Conservation (phyloP, 1,140 invertebrate species). For the Saxidomus purpurata region DNA sequence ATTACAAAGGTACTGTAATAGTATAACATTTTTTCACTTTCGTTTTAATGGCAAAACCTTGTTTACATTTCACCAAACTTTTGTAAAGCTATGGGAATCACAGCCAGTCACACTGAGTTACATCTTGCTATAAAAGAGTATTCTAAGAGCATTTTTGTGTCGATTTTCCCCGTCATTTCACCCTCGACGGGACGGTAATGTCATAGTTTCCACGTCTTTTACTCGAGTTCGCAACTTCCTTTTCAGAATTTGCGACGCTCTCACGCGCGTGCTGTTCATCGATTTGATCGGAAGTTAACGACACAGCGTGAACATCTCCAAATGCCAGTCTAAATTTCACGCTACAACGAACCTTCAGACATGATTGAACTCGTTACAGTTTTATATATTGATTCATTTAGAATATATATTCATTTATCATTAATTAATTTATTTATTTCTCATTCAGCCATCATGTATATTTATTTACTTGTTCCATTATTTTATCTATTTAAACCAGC, state of each 20-base stretch:
- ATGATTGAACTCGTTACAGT: too few species aligned
- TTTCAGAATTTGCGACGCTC: constrained; percentile 1
- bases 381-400: too few species aligned
- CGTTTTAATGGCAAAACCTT: constrained; percentile 34
- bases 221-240: constrained; percentile 32
- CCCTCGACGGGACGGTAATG: constrained; percentile 35
- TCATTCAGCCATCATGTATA: too few species aligned
- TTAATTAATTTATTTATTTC: too few species aligned
- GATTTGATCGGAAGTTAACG: constrained; percentile 9
- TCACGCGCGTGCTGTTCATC: constrained; percentile 8
- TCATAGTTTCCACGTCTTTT: constrained; percentile 37
- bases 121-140: not conserved
- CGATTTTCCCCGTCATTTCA: constrained; percentile 55
- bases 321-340: not conserved
- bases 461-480: too few species aligned
- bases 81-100: constrained; percentile 25
- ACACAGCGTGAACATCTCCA: not conserved
- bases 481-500: too few species aligned
- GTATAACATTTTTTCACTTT: constrained; percentile 6
- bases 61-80: constrained; percentile 11
- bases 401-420: too few species aligned
- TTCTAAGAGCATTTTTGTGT: constrained; percentile 59
- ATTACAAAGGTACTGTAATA: too few species aligned
- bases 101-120: not conserved
- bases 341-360: too few species aligned